Conservation (phyloP, 2,797 vertebrate species). For the Benthosema pterotum region DNA sequence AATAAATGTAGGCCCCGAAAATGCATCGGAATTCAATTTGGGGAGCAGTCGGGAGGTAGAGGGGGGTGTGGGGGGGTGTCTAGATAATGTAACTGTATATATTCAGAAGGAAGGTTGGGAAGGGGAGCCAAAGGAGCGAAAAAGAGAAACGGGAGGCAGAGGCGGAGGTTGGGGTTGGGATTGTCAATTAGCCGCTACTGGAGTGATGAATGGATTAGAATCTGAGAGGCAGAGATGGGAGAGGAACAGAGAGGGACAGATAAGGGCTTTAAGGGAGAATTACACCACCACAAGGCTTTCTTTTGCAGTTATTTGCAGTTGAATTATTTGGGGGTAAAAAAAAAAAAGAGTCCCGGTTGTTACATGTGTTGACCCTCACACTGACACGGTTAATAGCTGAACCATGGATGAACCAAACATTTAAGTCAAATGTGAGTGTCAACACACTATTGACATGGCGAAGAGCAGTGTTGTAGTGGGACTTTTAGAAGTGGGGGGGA, state of each 20-base stretch:
- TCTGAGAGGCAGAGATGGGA: constrained; percentile 27
- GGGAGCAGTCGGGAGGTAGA: not conserved
- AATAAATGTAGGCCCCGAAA: constrained; percentile 32
- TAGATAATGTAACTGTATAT: constrained; percentile 36
- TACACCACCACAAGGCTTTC: too few relatives aligned
- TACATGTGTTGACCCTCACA: too few relatives aligned
- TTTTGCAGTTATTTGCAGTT: too few relatives aligned
- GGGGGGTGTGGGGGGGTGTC: constrained; percentile 7
- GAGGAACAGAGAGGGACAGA: constrained; percentile 24
- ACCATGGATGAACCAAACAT: too few relatives aligned
- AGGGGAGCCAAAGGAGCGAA: constrained; percentile 22
- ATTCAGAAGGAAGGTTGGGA: constrained; percentile 43
- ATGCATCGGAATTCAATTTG: constrained; percentile 42
- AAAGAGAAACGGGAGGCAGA: constrained; percentile 38
- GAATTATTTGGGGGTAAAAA: too few relatives aligned
- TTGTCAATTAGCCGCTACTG: constrained; percentile 56
- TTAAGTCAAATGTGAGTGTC: too few relatives aligned
- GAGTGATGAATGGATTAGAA: constrained; percentile 43
- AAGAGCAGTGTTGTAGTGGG: too few relatives aligned
- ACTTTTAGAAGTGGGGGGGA: too few relatives aligned
- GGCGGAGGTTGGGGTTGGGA: constrained; percentile 4
- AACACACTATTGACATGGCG: too few relatives aligned
- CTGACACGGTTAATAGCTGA: too few relatives aligned
- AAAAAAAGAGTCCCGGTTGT: too few relatives aligned
- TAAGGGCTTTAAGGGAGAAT: constrained; percentile 29